Evolutionary conservation across 2,888 invertebrate genomes (phyloP), one percentile per base, ranked within the genome.

Genomic region (Tetragonisca angustula): DNA sequence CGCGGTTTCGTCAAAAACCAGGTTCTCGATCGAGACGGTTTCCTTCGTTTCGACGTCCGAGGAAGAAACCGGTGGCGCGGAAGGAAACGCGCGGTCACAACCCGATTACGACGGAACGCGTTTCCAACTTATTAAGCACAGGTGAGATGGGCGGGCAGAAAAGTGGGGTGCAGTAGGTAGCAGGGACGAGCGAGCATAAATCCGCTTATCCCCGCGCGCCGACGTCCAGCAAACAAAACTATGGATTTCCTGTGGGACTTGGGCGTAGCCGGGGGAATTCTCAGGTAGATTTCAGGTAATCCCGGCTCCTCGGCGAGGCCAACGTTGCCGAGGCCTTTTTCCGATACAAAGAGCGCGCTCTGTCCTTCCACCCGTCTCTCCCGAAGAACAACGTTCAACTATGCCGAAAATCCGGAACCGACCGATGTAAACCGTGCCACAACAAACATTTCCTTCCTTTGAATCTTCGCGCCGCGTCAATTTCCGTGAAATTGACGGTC

Each of bases 241-340:
- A 91, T 85, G 90, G 91, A 90, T 91, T 91, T 93, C 91, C 91
- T 90, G 88, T 90, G 90, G 91, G 92, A 92, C 90, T 92, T 89
- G 86, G 86, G 88, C 87, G 89, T 89, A 90, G 89, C 84, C 84
- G 85, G 82, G 85, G 84, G 88, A 89, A 90, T 89, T 90, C 91
- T 89, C 92, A 92, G 92, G 92, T 92, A 92, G 91, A 92, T 90
- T 91, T 89, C 91, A 92, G 91, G 91, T 91, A 91, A 91, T 89
- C 91, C 86, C 76, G 81, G 79, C 69, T 76, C 81, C 77, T 81
- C 76, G 84, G 76, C 82, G 64, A 76, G 68, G n/a, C n/a, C 81
- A 69, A 83, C 67, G 9, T 24, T 6, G 17, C 83, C 80, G 81
- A 43, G 43, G 15, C 5, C 73, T 61, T 74, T 80, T 84, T 77